A percentile compares a stretch with the other conserved stretches of the same genome.
Conservation (phyloP, 2,797 vertebrate species). For the Erpetoichthys calabaricus region DNA sequence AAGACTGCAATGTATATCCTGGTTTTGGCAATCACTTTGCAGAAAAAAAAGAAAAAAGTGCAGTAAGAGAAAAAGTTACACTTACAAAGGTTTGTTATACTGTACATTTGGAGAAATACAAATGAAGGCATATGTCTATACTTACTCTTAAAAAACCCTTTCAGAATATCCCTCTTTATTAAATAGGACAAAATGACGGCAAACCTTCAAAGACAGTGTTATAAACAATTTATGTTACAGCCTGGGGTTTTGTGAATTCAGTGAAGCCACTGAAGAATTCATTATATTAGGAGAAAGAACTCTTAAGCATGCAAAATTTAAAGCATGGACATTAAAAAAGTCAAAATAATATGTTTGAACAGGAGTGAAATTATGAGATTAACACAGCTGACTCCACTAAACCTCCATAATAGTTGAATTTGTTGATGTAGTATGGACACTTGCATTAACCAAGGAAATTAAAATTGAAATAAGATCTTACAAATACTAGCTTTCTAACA, state of each 20-base stretch:
- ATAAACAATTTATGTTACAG: constrained; percentile 52
- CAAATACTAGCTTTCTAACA: no score
- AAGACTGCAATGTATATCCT: no score
- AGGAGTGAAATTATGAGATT: no score
- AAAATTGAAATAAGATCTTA: no score
- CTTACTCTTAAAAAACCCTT: background rate
- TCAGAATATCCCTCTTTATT: constrained; percentile 36
- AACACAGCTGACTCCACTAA: no score
- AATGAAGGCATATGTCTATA: no score
- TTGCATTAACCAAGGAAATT: no score
- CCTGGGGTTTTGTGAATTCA: constrained; percentile 46
- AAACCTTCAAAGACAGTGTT: constrained; percentile 53
- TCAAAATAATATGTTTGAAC: constrained; percentile 15
- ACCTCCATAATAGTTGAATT: no score
- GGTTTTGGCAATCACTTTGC: no score
- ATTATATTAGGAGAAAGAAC: constrained; percentile 53
- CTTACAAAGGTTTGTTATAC: background rate
- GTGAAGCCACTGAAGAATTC: constrained; percentile 54
- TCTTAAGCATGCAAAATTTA: constrained; percentile 46
- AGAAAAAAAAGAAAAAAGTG: no score
- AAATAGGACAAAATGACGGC: constrained; percentile 49
- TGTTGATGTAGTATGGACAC: no score
- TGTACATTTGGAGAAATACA: background rate
- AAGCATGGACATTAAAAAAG: constrained; percentile 42
- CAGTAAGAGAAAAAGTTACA: constrained; percentile 7